Conservation (phyloP, 2,113 vertebrate genomes). For the Pipa parva region DNA sequence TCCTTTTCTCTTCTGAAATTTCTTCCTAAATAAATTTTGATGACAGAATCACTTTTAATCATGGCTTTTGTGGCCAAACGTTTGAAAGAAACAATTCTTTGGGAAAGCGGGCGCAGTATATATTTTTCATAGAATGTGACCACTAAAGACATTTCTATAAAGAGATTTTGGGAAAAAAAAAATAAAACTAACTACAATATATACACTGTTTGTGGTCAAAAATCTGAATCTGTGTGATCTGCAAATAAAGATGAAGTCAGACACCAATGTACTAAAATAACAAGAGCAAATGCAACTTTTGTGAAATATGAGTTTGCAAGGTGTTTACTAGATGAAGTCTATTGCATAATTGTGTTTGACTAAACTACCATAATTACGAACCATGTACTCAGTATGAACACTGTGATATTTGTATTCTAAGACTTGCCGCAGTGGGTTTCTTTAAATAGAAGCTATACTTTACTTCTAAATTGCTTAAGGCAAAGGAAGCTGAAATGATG, state of each 20-base stretch:
- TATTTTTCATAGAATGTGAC: too few species aligned
- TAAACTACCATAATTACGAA: slow-evolving; percentile 58
- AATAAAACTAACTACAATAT: too few species aligned
- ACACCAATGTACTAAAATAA: slow-evolving; percentile 16
- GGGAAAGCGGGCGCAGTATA: too few species aligned
- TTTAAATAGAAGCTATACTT: slow-evolving; percentile 81
- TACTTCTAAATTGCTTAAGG: slow-evolving; percentile 69
- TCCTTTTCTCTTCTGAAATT: too few species aligned
- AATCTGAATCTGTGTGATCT: neutral
- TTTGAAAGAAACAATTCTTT: too few species aligned
- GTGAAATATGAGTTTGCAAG: slow-evolving; percentile 11
- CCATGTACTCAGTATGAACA: slow-evolving; percentile 61
- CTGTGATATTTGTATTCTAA: slow-evolving; percentile 68
- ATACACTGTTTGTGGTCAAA: neutral
- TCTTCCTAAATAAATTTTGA: too few species aligned
- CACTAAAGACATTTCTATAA: too few species aligned
- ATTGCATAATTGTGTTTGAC: slow-evolving; percentile 49
- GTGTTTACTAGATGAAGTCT: slow-evolving; percentile 13
- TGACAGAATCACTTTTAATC: too few species aligned
- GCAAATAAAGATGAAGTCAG: slow-evolving; percentile 5
- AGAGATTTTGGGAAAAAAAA: too few species aligned
- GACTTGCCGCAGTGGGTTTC: slow-evolving; percentile 67
- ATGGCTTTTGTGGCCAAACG: too few species aligned
- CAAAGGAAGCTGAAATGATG: slow-evolving; percentile 69
- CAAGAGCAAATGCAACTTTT: neutral